phyloP scores from a whole-genome alignment of 2,797 vertebrate species.

The Epinephelus awoara region DNA sequence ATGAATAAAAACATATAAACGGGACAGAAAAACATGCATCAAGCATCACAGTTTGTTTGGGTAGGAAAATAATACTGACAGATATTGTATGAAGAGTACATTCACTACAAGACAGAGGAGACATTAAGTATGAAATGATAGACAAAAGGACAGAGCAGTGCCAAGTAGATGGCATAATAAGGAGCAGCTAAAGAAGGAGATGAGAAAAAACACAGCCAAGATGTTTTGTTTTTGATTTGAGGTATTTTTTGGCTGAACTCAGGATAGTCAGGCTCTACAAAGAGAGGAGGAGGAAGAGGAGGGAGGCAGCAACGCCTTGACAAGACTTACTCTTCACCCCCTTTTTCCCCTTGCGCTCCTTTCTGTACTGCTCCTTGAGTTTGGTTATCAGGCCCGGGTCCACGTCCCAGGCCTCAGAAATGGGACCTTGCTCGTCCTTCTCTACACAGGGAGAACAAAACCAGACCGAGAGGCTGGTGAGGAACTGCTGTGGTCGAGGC shows the following conservation, averaged over 20 bases:
- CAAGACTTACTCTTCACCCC: slow-evolving; percentile 99
- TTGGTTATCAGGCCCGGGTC: slow-evolving; percentile 99
- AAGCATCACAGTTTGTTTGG: slow-evolving; percentile 15
- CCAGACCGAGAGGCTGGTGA: slow-evolving; percentile 88
- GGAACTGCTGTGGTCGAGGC: slow-evolving; percentile 59
- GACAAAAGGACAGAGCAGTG: slow-evolving; percentile 85
- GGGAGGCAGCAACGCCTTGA: slow-evolving; percentile 85
- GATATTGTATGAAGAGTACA: slow-evolving; percentile 19
- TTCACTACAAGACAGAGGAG: slow-evolving; percentile 39
- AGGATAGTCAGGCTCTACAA: slow-evolving; percentile 72
- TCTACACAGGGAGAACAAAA: slow-evolving; percentile 96
- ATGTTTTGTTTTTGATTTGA: slow-evolving; percentile 62
- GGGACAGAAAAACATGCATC: slow-evolving; percentile 62
- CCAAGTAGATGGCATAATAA: slow-evolving; percentile 71
- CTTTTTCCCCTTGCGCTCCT: slow-evolving; percentile 99
- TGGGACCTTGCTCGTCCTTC: slow-evolving; percentile 97
- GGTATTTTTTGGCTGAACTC: slow-evolving; percentile 68
- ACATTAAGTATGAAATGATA: slow-evolving; percentile 58
- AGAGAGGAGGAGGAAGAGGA: slow-evolving; percentile 68
- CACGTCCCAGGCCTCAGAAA: slow-evolving; percentile 99
- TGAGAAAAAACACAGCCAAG: slow-evolving; percentile 68
- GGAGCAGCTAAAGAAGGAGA: slow-evolving; percentile 85
- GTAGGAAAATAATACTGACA: slow-evolving; percentile 29
- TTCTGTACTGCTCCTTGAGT: slow-evolving; percentile 99
- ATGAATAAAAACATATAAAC: slow-evolving; percentile 44